Percentiles rank a stretch among this genome's conserved stretches.
Evolutionary conservation across 2,113 vertebrate genomes (phyloP).

Genomic region (Eulemur rufifrons): DNA sequence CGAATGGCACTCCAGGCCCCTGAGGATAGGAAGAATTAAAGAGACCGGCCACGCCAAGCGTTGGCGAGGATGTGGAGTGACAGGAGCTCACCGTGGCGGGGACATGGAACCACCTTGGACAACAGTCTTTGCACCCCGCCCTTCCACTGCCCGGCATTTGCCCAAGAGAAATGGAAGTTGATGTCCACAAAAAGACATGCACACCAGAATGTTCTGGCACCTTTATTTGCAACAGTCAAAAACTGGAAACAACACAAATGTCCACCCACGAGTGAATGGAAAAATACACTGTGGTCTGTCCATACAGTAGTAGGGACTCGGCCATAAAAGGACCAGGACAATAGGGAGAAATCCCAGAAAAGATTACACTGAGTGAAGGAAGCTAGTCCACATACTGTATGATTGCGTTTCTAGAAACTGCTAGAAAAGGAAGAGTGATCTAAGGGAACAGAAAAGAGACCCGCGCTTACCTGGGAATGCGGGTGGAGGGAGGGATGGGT

Average conservation of each 20-base stretch:
- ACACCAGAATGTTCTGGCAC: background rate
- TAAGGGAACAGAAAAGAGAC: background rate
- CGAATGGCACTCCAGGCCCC: accelerated
- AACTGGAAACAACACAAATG: background rate
- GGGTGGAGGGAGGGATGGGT: background rate
- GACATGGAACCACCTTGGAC: accelerated
- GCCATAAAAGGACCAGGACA: background rate
- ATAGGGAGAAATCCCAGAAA: too few relatives aligned
- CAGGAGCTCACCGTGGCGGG: accelerated
- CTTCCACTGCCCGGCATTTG: background rate
- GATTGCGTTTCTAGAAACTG: background rate
- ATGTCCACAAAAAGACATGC: background rate
- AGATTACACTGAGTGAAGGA: background rate
- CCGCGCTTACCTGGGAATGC: background rate
- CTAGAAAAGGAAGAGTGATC: background rate
- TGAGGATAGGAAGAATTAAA: too few relatives aligned
- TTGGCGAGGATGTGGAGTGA: accelerated
- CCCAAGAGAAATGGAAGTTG: background rate
- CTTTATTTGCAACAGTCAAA: background rate
- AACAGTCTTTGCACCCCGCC: background rate
- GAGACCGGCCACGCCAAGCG: accelerated
- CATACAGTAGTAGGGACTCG: accelerated
- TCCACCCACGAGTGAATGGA: background rate
- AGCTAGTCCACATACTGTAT: accelerated
- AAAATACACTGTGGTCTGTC: background rate